Evolutionary conservation across 2,888 invertebrate species (phyloP), one percentile per base, ranked within the genome.

Genomic region (Sminthurinus aureus): DNA sequence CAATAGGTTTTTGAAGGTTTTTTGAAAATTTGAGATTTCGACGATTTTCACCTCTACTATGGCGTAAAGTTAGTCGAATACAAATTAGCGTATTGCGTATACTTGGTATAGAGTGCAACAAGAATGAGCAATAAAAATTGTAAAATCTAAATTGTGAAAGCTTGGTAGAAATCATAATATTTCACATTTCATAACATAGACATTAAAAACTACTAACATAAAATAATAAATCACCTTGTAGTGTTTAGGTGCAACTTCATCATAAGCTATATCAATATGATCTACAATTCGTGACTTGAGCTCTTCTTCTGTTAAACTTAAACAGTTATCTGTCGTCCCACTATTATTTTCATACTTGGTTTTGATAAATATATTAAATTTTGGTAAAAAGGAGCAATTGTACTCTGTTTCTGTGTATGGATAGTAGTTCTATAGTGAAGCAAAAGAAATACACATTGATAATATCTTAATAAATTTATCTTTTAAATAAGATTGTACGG

Each of bases 271-370:
- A 89, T 97, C 97, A 75, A 97, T 90, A 89, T 93, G 93, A 88
- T 97, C 97, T 6, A 97, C 94, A 85, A 93, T 92, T 82, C 96
- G 92, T 71, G 92, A 92, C 84, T 93, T 93, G 83, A 96, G 89
- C 89, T 96, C 94, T 88, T 96, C 95, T 50, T 93, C 92, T 0
- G 93, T 92, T 83, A 96, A 91, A 81, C 93, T 93, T 88, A 96
- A 91, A 89, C 95, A 95, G 92, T 97, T 97, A 90, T 97, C 96
- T 84, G 94, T 94, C 69, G 93, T 93, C 24, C 97, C 97, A 91
- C 94, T 94, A 90, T 97, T 96, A 90, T 97, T 93, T 91, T 97
- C 96, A 91, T 96, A 98, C 89, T 94, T 93, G 26, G 97, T 97
- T 91, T 95, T 94, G 87, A 98, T 97, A 80, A 94, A 93, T 89